Evolutionary conservation across 1,140 invertebrate species (phyloP), one percentile per base, ranked within the genome.

Genomic region (Drosophila miranda): DNA sequence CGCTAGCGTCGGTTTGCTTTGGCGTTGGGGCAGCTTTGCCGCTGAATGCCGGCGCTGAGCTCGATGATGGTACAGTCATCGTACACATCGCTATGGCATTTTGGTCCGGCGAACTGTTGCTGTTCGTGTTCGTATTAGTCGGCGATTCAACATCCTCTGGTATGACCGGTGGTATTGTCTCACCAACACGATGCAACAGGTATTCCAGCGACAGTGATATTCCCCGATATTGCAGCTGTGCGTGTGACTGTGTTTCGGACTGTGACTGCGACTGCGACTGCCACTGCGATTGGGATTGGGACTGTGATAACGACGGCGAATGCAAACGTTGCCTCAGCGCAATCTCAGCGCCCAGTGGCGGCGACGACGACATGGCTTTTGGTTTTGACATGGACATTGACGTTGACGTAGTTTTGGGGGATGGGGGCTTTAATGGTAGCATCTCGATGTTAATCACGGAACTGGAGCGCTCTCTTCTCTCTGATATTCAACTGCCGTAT

Each of bases 401-500:
- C 53, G 48, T 42, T 38, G 56, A 50, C 21, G 58, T 42, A 30
- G 60, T 28, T 23, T 44, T 44, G 41, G 16, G 26, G 41, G 41
- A 19, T 28, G 54, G 43, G 55, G 84, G 66, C 72, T 58, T 79
- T 70, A 74, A 61, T 68, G 72, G 56, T 64, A 56, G 83, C 86
- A 89, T 89, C 84, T 89, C 83, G 74, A 86, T 89, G 72, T 89
- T 88, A 66, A 84, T 82, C 77, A 90, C 80, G 77, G 89, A 86
- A 56, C 68, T 86, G 64, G 84, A 89, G 83, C 84, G 84, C 81
- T 90, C 83, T 78, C 82, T 90, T 78, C 34, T 38, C 34, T 90
- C 84, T 89, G 78, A 89, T 89, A 90, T 90, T 90, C 89, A 90
- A 86, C 89, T 90, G 79, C 77, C 89, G 78, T 84, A 90, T 83